These are phyloP conservation scores for Megalopta genalis DNA, from an alignment of 1,140 invertebrate genomes.

Conservation along the genomic window DNA sequence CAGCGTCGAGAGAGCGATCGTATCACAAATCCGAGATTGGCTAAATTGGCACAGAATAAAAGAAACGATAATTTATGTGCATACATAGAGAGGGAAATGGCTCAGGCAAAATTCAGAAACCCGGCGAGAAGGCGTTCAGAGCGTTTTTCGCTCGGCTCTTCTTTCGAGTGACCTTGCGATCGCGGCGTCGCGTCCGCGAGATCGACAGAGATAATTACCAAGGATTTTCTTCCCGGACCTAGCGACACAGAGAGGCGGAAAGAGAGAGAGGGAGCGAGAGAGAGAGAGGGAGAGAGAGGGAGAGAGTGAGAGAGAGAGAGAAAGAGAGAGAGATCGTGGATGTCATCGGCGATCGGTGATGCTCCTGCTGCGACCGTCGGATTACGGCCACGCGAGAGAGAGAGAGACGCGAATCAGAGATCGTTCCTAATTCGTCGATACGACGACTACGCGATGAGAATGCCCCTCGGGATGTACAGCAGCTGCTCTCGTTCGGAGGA, in stretches of 20 bases:
- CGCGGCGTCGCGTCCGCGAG: constrained; percentile 26
- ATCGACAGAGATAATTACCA: constrained; percentile 3
- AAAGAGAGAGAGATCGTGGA: constrained; percentile 31
- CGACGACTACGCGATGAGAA: not conserved
- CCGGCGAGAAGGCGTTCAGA: not conserved
- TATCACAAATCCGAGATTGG: too few relatives aligned
- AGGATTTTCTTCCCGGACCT: constrained; percentile 7
- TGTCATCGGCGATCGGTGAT: not conserved
- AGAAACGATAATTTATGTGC: too few relatives aligned
- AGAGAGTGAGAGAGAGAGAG: too few relatives aligned
- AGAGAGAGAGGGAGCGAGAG: not conserved
- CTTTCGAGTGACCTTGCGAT: constrained; percentile 57
- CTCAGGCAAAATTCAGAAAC: constrained; percentile 20
- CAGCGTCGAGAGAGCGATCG: too few relatives aligned
- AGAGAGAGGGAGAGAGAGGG: constrained; percentile 4
- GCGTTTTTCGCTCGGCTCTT: not conserved
- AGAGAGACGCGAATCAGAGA: too few relatives aligned
- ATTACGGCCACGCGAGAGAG: too few relatives aligned
- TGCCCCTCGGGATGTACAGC: not conserved
- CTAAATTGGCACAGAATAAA: too few relatives aligned
- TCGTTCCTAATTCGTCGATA: too few relatives aligned
- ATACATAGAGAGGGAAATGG: too few relatives aligned
- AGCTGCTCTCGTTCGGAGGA: constrained; percentile 21
- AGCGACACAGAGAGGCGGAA: constrained; percentile 30
- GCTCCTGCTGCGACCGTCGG: too few relatives aligned